These are phyloP conservation scores for Apodemia mormo DNA, from an alignment of 2,888 invertebrate species.

Conservation along the genomic window DNA sequence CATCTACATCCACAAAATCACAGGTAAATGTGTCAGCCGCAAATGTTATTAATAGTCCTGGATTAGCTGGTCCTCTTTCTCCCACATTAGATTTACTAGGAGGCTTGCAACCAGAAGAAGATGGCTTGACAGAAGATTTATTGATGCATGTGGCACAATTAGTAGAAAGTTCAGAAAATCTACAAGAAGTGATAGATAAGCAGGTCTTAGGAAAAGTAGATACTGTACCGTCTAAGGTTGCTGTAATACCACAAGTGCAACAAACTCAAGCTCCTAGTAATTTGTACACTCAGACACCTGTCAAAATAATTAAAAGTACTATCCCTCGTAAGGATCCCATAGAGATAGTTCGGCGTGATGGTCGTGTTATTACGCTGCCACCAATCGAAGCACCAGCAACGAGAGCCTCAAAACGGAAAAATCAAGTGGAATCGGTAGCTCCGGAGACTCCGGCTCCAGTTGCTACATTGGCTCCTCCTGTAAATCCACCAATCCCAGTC, in stretches of 20 bases:
- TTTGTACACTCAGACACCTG: conserved; percentile 54
- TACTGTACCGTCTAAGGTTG: conserved; percentile 47
- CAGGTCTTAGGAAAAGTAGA: conserved; percentile 80
- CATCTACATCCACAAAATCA: conserved; percentile 53
- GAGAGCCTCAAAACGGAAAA: conserved; percentile 86
- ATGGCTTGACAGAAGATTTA: conserved; percentile 86
- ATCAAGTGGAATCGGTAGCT: conserved; percentile 57
- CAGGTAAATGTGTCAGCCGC: conserved; percentile 56
- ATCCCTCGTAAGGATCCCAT: conserved; percentile 81
- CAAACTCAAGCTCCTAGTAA: conserved; percentile 40
- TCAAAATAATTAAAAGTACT: conserved; percentile 55
- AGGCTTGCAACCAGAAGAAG: conserved; percentile 83
- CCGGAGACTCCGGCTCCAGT: conserved; percentile 26
- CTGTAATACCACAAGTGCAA: conserved; percentile 46
- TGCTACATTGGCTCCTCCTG: conserved; percentile 44
- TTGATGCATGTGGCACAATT: conserved; percentile 88
- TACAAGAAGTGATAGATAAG: conserved; percentile 88
- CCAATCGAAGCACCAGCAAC: conserved; percentile 93
- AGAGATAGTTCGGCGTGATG: conserved; percentile 88
- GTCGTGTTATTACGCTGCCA: conserved; percentile 88
- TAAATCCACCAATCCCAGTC: conserved; percentile 39
- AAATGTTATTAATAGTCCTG: conserved; percentile 71
- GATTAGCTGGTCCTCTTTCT: conserved; percentile 79
- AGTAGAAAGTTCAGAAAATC: conserved; percentile 85
- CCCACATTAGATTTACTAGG: conserved; percentile 82